Evolutionary conservation across 2,113 vertebrate genomes (phyloP).

Genomic region (Tragelaphus scriptus): DNA sequence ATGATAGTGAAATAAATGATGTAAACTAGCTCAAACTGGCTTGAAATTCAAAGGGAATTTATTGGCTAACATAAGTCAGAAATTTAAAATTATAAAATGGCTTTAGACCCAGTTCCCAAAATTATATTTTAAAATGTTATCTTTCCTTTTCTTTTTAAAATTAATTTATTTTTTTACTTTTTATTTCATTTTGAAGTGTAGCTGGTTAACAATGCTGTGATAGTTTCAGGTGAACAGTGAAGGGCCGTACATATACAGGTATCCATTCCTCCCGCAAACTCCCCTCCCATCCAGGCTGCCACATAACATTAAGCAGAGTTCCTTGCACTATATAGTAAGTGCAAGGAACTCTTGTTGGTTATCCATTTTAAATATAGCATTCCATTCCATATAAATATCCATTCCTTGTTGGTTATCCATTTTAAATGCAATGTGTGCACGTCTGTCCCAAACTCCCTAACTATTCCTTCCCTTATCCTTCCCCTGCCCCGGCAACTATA

Average conservation of each 20-base stretch:
- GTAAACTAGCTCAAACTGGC: neutral
- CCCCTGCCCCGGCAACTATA: rapidly evolving
- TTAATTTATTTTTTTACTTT: neutral
- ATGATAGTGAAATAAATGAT: neutral
- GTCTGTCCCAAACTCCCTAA: neutral
- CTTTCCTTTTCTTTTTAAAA: neutral
- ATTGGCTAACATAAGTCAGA: neutral
- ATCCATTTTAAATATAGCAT: neutral
- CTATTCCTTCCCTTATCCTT: neutral
- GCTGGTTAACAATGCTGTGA: neutral
- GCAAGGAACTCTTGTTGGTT: neutral
- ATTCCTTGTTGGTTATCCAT: neutral
- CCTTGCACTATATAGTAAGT: neutral
- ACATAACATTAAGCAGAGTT: neutral
- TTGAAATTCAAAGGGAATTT: neutral
- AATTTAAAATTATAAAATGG: neutral
- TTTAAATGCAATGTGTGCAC: neutral
- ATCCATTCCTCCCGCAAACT: neutral
- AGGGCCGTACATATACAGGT: neutral
- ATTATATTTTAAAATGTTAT: neutral
- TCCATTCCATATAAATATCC: neutral
- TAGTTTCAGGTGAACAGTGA: neutral
- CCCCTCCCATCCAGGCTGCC: neutral
- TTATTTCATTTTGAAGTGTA: neutral
- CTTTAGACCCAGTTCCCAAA: neutral